phyloP scores from a whole-genome alignment of 2,888 invertebrate species.

The Coelogynopora nodosa region DNA sequence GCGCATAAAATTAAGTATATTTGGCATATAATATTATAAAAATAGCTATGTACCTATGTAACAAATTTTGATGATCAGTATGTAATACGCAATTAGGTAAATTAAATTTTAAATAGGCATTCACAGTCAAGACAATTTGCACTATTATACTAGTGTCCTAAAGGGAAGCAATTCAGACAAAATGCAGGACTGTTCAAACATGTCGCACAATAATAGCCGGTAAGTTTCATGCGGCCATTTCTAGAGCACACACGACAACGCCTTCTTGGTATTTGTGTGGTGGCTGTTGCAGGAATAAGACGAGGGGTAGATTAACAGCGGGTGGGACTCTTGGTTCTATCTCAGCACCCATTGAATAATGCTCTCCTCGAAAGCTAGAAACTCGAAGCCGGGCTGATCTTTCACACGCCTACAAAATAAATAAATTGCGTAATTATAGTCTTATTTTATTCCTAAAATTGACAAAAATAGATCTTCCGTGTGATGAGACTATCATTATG shows the following conservation, averaged over 20 bases:
- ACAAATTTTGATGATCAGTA: neutral
- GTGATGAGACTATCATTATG: neutral
- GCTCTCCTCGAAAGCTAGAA: neutral
- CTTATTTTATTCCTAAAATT: neutral
- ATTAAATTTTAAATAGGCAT: neutral
- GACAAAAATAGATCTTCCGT: neutral
- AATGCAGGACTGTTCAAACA: neutral
- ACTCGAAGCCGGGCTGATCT: neutral
- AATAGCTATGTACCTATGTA: neutral
- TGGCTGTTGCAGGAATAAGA: neutral
- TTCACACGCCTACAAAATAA: neutral
- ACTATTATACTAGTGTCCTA: neutral
- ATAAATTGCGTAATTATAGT: neutral
- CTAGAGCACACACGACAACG: neutral
- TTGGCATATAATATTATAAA: neutral
- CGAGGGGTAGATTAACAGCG: neutral
- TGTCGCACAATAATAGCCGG: neutral
- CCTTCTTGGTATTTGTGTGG: neutral
- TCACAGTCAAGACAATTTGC: neutral
- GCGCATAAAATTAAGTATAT: neutral
- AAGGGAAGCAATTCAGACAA: neutral
- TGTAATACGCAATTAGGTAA: neutral
- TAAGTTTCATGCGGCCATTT: neutral
- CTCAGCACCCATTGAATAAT: neutral
- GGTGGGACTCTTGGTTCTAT: neutral